A percentile compares a stretch with the other conserved stretches of the same genome.
phyloP scores from a whole-genome alignment of 2,888 invertebrate genomes.

The Nomada goodeniana region DNA sequence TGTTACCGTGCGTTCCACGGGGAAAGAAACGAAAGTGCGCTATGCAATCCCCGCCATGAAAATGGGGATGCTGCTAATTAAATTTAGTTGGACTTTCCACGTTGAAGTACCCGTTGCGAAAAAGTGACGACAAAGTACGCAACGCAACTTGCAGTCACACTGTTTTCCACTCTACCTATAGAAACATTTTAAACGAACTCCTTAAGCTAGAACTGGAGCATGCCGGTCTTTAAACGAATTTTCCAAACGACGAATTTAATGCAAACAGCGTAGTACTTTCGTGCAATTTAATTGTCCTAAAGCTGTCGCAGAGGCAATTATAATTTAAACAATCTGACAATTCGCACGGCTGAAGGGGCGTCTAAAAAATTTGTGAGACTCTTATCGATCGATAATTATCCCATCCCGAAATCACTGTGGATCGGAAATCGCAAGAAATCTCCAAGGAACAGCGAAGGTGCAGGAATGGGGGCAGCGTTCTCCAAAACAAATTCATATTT shows the following conservation, averaged over 20 bases:
- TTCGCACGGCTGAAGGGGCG: no score
- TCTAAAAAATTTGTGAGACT: background rate
- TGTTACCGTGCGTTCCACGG: background rate
- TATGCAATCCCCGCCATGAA: background rate
- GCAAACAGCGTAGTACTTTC: no score
- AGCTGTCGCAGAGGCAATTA: no score
- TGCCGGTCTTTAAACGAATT: background rate
- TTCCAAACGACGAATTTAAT: background rate
- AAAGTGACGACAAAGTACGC: background rate
- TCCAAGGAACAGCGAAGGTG: constrained; percentile 45
- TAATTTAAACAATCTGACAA: no score
- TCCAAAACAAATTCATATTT: constrained; percentile 80
- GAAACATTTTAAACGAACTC: no score
- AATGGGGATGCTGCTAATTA: constrained; percentile 13
- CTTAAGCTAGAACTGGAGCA: background rate
- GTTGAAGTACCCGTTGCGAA: background rate
- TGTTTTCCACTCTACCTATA: no score
- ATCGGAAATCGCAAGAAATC: background rate
- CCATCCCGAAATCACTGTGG: background rate
- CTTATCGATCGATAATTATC: background rate
- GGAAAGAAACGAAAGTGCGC: background rate
- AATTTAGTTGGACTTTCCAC: constrained; percentile 1
- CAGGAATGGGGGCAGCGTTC: constrained; percentile 29
- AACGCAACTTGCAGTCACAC: background rate
- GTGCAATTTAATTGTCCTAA: background rate